phyloP scores from a whole-genome alignment of 2,113 vertebrate species.

The Ophiodon elongatus region DNA sequence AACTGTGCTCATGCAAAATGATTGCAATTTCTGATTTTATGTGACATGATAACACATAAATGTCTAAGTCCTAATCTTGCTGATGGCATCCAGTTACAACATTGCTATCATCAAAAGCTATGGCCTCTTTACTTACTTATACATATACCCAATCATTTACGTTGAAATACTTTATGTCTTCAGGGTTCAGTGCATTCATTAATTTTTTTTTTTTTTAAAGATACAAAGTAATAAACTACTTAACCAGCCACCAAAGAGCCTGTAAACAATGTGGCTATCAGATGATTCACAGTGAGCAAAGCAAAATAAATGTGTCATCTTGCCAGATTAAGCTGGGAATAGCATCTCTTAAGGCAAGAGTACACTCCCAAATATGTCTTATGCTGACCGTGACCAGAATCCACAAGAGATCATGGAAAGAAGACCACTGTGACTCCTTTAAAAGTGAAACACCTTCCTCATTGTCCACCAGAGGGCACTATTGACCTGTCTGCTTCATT shows the following conservation, averaged over 20 bases:
- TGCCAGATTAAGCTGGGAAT: slow-evolving; percentile 3
- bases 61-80: background rate
- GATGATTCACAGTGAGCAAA: background rate
- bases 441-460: background rate
- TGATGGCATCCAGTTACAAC: background rate
- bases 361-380: slow-evolving; percentile 4
- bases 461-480: slow-evolving; percentile 63
- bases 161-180: background rate
- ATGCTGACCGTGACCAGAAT: slow-evolving; percentile 24
- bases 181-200: background rate
- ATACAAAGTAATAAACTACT: background rate
- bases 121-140: background rate
- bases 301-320: background rate
- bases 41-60: background rate
- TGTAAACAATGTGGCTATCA: background rate
- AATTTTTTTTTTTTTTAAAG: background rate
- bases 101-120: background rate
- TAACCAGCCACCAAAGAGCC: background rate
- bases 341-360: background rate
- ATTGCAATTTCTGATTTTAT: background rate
- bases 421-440: background rate
- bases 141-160: background rate
- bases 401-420: background rate
- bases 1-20: background rate
- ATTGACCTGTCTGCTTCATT: slow-evolving; percentile 10